Percentiles rank a stretch among this genome's conserved stretches.
phyloP scores from a whole-genome alignment of 2,113 vertebrate species.

The Leptobrachium leishanense region DNA sequence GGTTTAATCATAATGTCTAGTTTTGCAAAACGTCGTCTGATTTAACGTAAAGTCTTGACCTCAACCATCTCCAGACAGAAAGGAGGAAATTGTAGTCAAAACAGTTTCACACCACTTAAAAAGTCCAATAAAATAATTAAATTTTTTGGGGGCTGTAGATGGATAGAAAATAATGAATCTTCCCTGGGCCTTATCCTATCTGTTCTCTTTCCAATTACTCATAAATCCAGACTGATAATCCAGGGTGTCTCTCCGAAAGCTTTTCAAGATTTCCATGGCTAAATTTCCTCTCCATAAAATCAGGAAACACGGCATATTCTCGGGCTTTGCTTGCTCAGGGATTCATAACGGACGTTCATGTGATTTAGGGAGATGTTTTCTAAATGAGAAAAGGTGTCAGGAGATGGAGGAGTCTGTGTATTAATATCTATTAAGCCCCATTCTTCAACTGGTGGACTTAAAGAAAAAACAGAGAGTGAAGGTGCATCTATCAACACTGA shows the following conservation, averaged over 20 bases:
- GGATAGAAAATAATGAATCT: constrained; percentile 22
- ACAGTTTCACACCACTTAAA: constrained; percentile 21
- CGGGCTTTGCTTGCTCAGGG: not conserved
- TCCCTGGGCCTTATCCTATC: constrained; percentile 16
- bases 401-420: too few relatives aligned
- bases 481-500: too few relatives aligned
- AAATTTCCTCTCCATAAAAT: not conserved
- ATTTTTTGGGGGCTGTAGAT: constrained; percentile 25
- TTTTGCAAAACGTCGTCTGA: not conserved
- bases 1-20: too few relatives aligned
- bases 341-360: too few relatives aligned
- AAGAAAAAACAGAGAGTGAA: too few relatives aligned
- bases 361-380: too few relatives aligned
- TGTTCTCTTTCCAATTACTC: constrained; percentile 41
- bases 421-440: too few relatives aligned
- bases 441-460: too few relatives aligned
- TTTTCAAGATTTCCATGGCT: constrained; percentile 38
- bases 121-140: constrained; percentile 14
- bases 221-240: constrained; percentile 48
- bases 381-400: too few relatives aligned
- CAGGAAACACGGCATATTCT: not conserved
- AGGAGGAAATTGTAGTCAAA: constrained; percentile 43
- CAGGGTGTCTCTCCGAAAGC: constrained; percentile 35
- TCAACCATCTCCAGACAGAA: constrained; percentile 10
- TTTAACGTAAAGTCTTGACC: not conserved